These are phyloP conservation scores for Hydrozoanthus gracilis DNA, from an alignment of 92 coral and sea anemone species.

Conservation along the genomic window DNA sequence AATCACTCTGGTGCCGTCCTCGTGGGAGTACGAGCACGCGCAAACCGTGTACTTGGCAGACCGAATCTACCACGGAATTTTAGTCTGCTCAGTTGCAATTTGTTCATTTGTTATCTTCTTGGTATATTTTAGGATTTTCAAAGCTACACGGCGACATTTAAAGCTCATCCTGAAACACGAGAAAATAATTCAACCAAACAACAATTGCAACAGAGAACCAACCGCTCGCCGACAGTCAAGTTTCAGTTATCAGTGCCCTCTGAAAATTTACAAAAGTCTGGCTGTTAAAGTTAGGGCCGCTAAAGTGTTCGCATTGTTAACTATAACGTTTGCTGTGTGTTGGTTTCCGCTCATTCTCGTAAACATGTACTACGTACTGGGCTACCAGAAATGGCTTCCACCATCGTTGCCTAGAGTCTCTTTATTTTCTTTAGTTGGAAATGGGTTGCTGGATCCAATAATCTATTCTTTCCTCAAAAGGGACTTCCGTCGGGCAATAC, in stretches of 20 bases:
- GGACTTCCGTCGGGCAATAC: constrained; percentile 69
- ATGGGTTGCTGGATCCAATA: constrained; percentile 85
- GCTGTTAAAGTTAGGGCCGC: constrained; percentile 85
- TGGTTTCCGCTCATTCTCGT: constrained; percentile 91
- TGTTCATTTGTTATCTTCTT: constrained; percentile 65
- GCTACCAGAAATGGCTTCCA: constrained; percentile 64
- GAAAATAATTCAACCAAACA: not conserved
- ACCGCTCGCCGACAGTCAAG: not conserved
- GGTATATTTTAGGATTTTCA: constrained; percentile 77
- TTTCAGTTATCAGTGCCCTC: not conserved
- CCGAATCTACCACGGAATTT: constrained; percentile 77
- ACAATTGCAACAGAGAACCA: constrained; percentile 11
- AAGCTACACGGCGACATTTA: constrained; percentile 84
- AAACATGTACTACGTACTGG: constrained; percentile 76
- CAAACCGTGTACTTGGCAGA: constrained; percentile 45
- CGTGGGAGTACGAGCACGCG: constrained; percentile 71
- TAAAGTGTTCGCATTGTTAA: constrained; percentile 84
- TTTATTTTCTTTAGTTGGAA: constrained; percentile 86
- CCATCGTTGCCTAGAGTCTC: constrained; percentile 65
- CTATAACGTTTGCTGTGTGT: constrained; percentile 77
- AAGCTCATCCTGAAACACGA: constrained; percentile 66
- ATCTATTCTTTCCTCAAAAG: constrained; percentile 87
- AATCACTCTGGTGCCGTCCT: constrained; percentile 71
- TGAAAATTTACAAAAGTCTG: constrained; percentile 61
- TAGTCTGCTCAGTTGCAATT: constrained; percentile 69